A percentile compares a stretch with the other conserved stretches of the same genome.
Conservation (phyloP, 2,888 invertebrate species). For the Micoletzkya japonica region DNA sequence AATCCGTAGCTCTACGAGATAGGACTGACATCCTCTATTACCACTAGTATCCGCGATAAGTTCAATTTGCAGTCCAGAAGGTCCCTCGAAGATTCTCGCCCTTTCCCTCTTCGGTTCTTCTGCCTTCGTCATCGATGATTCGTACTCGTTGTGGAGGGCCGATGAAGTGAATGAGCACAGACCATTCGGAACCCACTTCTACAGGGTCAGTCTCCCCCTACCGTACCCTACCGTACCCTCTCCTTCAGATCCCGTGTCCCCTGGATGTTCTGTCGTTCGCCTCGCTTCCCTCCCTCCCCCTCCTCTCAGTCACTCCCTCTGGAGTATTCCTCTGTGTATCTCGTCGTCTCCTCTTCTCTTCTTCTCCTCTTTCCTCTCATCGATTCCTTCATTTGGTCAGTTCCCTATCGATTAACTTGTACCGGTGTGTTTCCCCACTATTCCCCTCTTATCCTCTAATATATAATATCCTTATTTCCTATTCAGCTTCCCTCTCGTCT, state of each 20-base stretch:
- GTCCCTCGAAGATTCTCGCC: not conserved
- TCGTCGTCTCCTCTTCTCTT: conserved; percentile 15
- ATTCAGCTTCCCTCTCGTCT: conserved; percentile 13
- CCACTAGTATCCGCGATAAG: too few species aligned
- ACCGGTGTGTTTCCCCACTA: not conserved
- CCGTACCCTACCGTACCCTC: not conserved
- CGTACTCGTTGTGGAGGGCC: conserved; percentile 18
- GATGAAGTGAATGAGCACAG: conserved; percentile 14
- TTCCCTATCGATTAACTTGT: not conserved
- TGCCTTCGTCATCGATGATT: conserved; percentile 18
- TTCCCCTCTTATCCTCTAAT: not conserved
- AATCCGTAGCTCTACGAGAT: not conserved
- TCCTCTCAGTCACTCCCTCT: not conserved
- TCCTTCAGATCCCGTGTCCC: not conserved
- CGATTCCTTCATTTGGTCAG: conserved; percentile 12
- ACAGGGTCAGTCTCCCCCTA: not conserved
- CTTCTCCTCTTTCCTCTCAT: conserved; percentile 12
- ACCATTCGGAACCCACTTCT: conserved; percentile 19
- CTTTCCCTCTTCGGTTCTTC: not conserved
- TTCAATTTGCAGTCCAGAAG: conserved; percentile 16
- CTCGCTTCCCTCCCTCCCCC: not conserved
- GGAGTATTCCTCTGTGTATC: conserved; percentile 12
- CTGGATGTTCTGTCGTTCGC: conserved; percentile 1
- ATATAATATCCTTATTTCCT: not conserved
- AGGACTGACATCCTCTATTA: not conserved